Percentiles rank a stretch among this genome's conserved stretches.
phyloP scores from a whole-genome alignment of 2,888 invertebrate species.

The Scelioninae gen. 1 region DNA sequence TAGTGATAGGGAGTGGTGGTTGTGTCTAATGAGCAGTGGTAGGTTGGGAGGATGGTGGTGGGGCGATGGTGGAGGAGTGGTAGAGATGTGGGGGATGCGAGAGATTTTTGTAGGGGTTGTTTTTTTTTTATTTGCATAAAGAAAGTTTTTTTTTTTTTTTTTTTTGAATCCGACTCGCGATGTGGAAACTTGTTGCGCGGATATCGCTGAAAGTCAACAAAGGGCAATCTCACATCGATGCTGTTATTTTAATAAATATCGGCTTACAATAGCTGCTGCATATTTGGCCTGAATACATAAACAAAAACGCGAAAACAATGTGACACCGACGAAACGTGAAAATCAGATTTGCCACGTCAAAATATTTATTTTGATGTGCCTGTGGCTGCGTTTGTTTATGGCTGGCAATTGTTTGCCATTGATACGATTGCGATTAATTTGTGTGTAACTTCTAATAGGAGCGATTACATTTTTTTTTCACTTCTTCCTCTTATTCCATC shows the following conservation, averaged over 20 bases:
- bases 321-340: slow-evolving; percentile 24
- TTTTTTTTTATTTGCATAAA: too few species aligned
- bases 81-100: too few species aligned
- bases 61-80: too few species aligned
- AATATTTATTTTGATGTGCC: slow-evolving; percentile 44
- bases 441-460: slow-evolving; percentile 12
- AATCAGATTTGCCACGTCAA: slow-evolving; percentile 37
- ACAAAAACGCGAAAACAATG: slow-evolving; percentile 41
- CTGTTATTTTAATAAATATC: slow-evolving; percentile 57
- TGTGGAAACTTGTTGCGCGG: slow-evolving; percentile 62
- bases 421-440: slow-evolving; percentile 46
- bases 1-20: too few species aligned
- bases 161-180: slow-evolving; percentile 36
- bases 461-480: too few species aligned
- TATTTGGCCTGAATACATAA: slow-evolving; percentile 28
- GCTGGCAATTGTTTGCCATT: slow-evolving; percentile 30
- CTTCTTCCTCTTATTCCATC: too few species aligned
- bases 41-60: too few species aligned
- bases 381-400: slow-evolving; percentile 39
- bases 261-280: slow-evolving; percentile 38
- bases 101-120: too few species aligned
- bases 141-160: too few species aligned
- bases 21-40: too few species aligned
- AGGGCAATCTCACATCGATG: slow-evolving; percentile 20
- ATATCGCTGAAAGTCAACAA: slow-evolving; percentile 62